These are phyloP conservation scores for Myathropa florea DNA, from an alignment of 2,888 invertebrate species.

Conservation along the genomic window DNA sequence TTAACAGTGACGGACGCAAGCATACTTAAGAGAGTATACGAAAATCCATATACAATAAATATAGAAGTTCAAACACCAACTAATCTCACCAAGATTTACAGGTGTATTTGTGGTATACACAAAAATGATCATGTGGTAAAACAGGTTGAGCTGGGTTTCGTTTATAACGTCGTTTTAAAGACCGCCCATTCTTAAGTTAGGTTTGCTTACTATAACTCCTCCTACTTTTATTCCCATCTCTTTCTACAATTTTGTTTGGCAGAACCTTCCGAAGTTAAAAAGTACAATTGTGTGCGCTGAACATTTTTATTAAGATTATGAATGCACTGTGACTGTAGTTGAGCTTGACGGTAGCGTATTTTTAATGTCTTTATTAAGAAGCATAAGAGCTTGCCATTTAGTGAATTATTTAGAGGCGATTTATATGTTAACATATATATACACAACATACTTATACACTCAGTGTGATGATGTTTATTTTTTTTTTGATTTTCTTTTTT, in stretches of 20 bases:
- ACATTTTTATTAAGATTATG: not conserved
- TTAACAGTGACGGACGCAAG: slow-evolving; percentile 39
- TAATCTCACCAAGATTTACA: slow-evolving; percentile 8
- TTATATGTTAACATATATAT: not conserved
- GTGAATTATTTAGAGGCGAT: slow-evolving; percentile 35
- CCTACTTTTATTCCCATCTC: slow-evolving; percentile 28
- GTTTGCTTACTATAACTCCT: slow-evolving; percentile 17
- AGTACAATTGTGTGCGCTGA: not conserved
- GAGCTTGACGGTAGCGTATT: slow-evolving; percentile 41
- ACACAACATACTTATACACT: not conserved
- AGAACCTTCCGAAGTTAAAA: not conserved
- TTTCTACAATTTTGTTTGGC: not conserved
- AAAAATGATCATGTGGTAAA: slow-evolving; percentile 1
- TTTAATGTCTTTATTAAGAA: slow-evolving; percentile 59
- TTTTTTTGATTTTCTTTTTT: not conserved
- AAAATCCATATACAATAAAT: slow-evolving; percentile 34
- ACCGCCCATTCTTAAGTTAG: slow-evolving; percentile 45
- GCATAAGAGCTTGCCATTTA: slow-evolving; percentile 44
- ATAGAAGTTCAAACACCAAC: slow-evolving; percentile 32
- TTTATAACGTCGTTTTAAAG: slow-evolving; percentile 4
- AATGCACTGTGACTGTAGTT: not conserved
- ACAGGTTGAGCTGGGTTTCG: slow-evolving; percentile 25
- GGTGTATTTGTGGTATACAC: slow-evolving; percentile 42
- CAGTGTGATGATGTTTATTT: not conserved
- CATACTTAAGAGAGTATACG: slow-evolving; percentile 49